Evolutionary conservation across 2,113 vertebrate genomes (phyloP).

Genomic region (Vidua chalybeata): DNA sequence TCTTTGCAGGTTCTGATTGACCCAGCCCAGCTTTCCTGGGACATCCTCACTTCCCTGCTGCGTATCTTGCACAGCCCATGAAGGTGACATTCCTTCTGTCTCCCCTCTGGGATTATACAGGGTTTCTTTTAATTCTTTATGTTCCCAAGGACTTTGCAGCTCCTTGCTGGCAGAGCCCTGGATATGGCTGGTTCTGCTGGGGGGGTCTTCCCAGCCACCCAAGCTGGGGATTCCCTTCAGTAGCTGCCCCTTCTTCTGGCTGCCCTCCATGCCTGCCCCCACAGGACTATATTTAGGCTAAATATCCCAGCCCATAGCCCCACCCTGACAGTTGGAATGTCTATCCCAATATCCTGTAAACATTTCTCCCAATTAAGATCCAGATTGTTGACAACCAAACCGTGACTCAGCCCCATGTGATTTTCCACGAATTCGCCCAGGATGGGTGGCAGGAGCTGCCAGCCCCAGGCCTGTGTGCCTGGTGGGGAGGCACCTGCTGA

Average conservation of each 20-base stretch:
- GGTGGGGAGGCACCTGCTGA: background rate
- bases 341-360: background rate
- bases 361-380: background rate
- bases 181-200: background rate
- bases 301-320: background rate
- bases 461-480: background rate
- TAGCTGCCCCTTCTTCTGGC: background rate
- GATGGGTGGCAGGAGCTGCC: background rate
- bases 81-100: background rate
- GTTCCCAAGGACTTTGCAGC: background rate
- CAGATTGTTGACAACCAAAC: background rate
- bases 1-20: background rate
- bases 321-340: background rate
- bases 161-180: background rate
- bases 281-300: background rate
- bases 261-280: background rate
- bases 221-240: background rate
- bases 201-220: background rate
- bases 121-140: background rate
- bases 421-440: background rate
- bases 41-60: background rate
- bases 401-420: background rate
- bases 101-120: background rate
- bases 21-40: background rate
- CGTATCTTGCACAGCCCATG: fast-evolving